These are phyloP conservation scores for Ellobius talpinus DNA, from an alignment of 2,113 vertebrate species.

Conservation along the genomic window DNA sequence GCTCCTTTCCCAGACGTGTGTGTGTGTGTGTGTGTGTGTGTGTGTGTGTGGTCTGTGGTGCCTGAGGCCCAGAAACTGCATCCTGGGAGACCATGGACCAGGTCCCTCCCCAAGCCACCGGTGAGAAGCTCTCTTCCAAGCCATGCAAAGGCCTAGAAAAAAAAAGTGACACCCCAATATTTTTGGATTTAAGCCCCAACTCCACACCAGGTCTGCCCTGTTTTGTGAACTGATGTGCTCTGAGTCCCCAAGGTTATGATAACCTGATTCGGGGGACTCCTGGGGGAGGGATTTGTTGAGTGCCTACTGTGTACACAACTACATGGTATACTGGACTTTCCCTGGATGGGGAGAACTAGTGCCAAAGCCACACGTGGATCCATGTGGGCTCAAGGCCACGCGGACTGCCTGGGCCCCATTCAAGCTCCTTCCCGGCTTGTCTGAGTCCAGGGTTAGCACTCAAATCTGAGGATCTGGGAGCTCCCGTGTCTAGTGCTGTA, in stretches of 20 bases:
- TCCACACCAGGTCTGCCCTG: too few relatives aligned
- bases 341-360: background rate
- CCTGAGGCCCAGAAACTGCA: slow-evolving; percentile 39
- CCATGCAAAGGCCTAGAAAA: background rate
- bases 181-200: background rate
- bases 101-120: background rate
- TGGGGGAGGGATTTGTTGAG: background rate
- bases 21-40: too few relatives aligned
- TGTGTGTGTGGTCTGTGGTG: too few relatives aligned
- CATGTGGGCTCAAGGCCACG: background rate
- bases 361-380: background rate
- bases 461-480: background rate
- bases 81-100: slow-evolving; percentile 34
- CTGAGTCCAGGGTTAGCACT: background rate
- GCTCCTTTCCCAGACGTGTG: slow-evolving; percentile 65
- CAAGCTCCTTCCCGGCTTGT: background rate
- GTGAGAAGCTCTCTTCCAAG: background rate
- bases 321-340: background rate
- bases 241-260: background rate
- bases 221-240: background rate
- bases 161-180: background rate
- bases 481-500: background rate
- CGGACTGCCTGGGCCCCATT: fast-evolving
- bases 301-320: background rate
- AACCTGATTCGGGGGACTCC: background rate